These are phyloP conservation scores for Acleris cristana DNA, from an alignment of 2,888 invertebrate genomes.

Conservation along the genomic window DNA sequence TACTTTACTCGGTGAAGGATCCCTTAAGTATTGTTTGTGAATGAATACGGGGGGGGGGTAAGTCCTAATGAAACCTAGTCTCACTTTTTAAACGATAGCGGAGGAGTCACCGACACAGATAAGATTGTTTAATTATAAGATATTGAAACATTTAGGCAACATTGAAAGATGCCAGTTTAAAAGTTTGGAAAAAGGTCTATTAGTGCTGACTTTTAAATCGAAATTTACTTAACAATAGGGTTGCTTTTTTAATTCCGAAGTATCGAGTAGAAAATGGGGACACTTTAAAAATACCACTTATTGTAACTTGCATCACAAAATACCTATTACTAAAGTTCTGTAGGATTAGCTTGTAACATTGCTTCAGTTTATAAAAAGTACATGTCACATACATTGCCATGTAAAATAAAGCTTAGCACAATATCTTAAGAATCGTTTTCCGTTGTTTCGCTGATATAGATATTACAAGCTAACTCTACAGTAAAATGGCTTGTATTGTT, in stretches of 20 bases:
- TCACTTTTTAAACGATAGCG: not conserved
- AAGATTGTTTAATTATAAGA: not conserved
- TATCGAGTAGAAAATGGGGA: conserved; percentile 16
- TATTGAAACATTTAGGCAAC: not conserved
- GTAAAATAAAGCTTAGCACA: not conserved
- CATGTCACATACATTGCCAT: no score
- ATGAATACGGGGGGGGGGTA: no score
- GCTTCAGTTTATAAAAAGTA: not conserved
- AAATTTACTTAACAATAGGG: not conserved
- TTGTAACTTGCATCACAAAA: conserved; percentile 4
- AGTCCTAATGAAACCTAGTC: no score
- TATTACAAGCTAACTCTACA: conserved; percentile 13
- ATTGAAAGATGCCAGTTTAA: not conserved
- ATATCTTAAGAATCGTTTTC: no score
- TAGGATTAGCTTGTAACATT: conserved; percentile 10
- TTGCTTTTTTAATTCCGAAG: not conserved
- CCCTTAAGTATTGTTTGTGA: no score
- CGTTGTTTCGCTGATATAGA: not conserved
- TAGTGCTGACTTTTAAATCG: not conserved
- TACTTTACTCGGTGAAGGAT: no score
- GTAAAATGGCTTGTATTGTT: conserved; percentile 10
- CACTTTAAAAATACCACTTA: conserved; percentile 11
- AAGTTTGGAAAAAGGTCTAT: not conserved
- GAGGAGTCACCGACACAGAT: not conserved
- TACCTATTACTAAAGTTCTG: conserved; percentile 21